Percentiles rank a stretch among this genome's conserved stretches.
Evolutionary conservation across 2,888 invertebrate genomes (phyloP).

Genomic region (Caenorhabditis afra): DNA sequence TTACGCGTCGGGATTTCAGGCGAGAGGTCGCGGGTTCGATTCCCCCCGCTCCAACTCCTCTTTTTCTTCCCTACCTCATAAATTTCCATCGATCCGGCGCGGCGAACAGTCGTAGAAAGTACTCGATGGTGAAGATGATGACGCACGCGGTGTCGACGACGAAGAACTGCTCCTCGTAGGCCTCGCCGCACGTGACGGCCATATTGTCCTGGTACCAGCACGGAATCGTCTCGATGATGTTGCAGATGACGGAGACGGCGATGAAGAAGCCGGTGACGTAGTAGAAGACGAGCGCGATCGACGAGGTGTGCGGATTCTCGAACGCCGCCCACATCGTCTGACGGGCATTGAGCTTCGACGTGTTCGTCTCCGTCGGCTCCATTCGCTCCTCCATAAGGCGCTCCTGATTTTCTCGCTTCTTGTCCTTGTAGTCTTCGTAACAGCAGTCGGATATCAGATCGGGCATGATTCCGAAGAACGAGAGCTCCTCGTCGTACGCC

Average conservation of each 20-base stretch:
- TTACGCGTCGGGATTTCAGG: too few species aligned
- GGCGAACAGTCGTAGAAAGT: constrained; percentile 92
- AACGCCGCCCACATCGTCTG: constrained; percentile 96
- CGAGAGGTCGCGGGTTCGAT: too few species aligned
- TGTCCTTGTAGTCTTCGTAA: constrained; percentile 98
- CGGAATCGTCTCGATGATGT: constrained; percentile 90
- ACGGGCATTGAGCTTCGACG: constrained; percentile 68
- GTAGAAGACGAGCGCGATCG: constrained; percentile 98
- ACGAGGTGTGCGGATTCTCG: constrained; percentile 98
- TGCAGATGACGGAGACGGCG: constrained; percentile 98
- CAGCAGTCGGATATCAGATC: constrained; percentile 96
- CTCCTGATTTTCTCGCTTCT: constrained; percentile 98
- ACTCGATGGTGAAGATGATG: constrained; percentile 99
- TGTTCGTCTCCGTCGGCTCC: constrained; percentile 74
- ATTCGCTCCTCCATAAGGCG: constrained; percentile 92
- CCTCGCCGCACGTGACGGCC: constrained; percentile 90
- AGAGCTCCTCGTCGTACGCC: constrained; percentile 98
- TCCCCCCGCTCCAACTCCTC: too few species aligned
- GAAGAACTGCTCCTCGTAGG: constrained; percentile 89
- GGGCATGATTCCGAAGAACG: constrained; percentile 97
- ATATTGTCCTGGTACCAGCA: constrained; percentile 71
- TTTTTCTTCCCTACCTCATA: constrained; percentile 69
- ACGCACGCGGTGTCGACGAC: constrained; percentile 99
- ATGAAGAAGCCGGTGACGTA: constrained; percentile 98
- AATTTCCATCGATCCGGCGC: constrained; percentile 87